These are phyloP conservation scores for Tragelaphus imberbis DNA, from an alignment of 2,113 vertebrate species.

Conservation along the genomic window DNA sequence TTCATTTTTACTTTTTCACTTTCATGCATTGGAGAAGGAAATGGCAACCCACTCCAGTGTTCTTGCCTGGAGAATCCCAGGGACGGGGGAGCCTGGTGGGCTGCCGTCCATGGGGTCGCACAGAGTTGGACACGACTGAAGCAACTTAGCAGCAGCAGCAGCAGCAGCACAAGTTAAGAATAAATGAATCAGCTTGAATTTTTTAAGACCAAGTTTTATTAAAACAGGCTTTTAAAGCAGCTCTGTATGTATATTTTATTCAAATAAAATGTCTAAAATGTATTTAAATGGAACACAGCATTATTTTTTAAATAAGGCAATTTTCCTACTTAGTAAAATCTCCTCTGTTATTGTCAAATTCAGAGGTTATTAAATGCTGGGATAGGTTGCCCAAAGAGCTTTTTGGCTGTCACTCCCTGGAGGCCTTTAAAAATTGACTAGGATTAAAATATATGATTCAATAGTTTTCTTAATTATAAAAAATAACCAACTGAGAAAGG, in stretches of 20 bases:
- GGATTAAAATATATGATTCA: neutral
- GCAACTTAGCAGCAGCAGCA: no score
- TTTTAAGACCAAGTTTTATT: neutral
- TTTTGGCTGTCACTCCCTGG: neutral
- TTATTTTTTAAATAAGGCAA: neutral
- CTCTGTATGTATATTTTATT: neutral
- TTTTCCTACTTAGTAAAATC: neutral
- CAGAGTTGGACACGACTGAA: no score
- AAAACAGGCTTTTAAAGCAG: neutral
- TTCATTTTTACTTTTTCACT: no score
- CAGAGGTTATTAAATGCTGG: neutral
- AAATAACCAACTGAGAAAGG: neutral
- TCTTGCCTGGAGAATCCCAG: no score
- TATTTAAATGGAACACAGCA: neutral
- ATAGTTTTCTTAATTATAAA: neutral
- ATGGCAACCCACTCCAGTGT: no score
- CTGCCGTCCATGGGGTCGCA: no score
- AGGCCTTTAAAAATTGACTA: neutral
- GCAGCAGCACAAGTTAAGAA: neutral
- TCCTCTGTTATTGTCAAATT: neutral
- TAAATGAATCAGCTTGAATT: neutral
- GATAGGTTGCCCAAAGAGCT: neutral
- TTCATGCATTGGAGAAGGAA: no score
- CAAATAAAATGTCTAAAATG: neutral
- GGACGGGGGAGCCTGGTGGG: no score